Percentiles rank a stretch among this genome's conserved stretches.
Conservation (phyloP, 2,888 invertebrate genomes). For the Calliopum simillimum region DNA sequence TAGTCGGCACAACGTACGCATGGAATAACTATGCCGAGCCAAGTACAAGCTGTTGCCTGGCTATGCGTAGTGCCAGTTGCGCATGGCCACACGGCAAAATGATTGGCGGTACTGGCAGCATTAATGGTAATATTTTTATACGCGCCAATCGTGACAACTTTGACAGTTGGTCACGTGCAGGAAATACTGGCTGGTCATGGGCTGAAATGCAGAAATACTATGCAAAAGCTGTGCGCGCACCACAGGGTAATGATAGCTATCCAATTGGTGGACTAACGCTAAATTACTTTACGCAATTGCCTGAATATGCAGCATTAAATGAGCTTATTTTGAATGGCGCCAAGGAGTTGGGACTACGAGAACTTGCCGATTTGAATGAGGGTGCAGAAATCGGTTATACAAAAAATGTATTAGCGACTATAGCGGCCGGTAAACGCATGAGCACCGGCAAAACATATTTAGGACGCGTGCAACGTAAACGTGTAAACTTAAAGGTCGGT, state of each 20-base stretch:
- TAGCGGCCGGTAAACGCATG: conserved; percentile 69
- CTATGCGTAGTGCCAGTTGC: conserved; percentile 54
- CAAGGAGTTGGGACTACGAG: conserved; percentile 74
- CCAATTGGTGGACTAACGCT: conserved; percentile 68
- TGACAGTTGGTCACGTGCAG: conserved; percentile 70
- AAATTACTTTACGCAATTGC: conserved; percentile 51
- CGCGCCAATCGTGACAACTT: conserved; percentile 71
- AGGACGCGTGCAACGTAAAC: conserved; percentile 47
- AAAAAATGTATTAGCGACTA: conserved; percentile 70
- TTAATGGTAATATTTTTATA: conserved; percentile 74
- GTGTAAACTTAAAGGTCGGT: conserved; percentile 54
- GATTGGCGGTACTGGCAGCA: conserved; percentile 73
- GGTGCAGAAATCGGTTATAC: conserved; percentile 69
- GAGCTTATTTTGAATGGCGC: conserved; percentile 71
- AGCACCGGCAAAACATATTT: conserved; percentile 73
- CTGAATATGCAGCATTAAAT: conserved; percentile 61
- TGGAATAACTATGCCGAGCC: conserved; percentile 58
- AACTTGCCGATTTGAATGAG: conserved; percentile 74
- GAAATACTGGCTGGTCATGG: conserved; percentile 72
- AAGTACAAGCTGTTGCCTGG: conserved; percentile 54
- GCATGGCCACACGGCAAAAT: conserved; percentile 75
- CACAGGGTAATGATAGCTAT: conserved; percentile 59
- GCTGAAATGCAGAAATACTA: conserved; percentile 68
- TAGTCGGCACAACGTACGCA: conserved; percentile 53
- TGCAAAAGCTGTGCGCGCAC: conserved; percentile 69